phyloP scores from a whole-genome alignment of 2,888 invertebrate species.

The Eupithecia subumbrata region DNA sequence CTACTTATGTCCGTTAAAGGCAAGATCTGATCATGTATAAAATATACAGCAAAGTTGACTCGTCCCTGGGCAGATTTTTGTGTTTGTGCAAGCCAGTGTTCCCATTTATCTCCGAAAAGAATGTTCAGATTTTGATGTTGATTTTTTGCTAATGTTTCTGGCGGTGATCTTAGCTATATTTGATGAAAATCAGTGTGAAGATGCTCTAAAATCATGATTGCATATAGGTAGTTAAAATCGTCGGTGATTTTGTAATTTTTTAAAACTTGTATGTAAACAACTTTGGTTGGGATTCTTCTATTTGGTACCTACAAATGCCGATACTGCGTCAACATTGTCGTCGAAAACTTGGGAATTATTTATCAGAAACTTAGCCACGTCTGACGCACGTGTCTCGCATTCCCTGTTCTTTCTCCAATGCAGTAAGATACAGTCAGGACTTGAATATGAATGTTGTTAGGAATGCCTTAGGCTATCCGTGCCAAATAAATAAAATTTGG shows the following conservation, averaged over 20 bases:
- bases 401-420: background rate
- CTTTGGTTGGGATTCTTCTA: background rate
- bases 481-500: background rate
- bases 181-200: background rate
- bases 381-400: conserved; percentile 19
- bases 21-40: no score
- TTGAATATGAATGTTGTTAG: conserved; percentile 8
- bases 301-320: background rate
- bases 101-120: background rate
- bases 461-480: background rate
- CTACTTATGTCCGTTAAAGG: no score
- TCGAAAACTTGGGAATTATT: conserved; percentile 19
- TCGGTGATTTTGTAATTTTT: background rate
- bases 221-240: no score
- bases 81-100: background rate
- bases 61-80: background rate
- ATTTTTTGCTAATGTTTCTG: background rate
- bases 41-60: no score
- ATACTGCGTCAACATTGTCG: conserved; percentile 19
- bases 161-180: background rate
- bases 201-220: background rate
- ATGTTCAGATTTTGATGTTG: background rate
- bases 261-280: background rate
- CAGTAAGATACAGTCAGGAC: conserved; percentile 6
- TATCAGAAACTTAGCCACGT: conserved; percentile 18